Base-by-base conservation (phyloP, 2,113 vertebrate genomes). In the Dromaius novaehollandiae region DNA sequence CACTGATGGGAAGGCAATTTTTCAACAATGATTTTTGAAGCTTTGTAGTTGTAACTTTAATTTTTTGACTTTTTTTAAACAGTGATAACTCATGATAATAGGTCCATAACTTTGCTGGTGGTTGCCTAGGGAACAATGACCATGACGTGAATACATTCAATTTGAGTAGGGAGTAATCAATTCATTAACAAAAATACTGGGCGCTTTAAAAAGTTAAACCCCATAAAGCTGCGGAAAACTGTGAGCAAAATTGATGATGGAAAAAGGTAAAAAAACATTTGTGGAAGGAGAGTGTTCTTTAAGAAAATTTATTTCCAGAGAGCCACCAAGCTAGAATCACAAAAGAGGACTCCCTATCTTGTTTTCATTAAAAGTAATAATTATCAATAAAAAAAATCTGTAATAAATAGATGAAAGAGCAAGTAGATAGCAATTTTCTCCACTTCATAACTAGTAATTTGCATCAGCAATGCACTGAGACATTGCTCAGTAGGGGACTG, bases 81-180 rank as follows among this genome's bases (percentile, higher is more conserved):
- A 4, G 18, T 60, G 5, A 75, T 93, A 82, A 82, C 89, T 85
- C 44, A 61, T 66, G 21, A 66, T 87, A 16, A n/a, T 18, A 34
- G 53, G 68, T 91, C 40, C 84, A 0, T 70, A 38, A 71, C 88
- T 82, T 74, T 0, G 0, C 42, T 70, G 26, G 42, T 65, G 55
- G 88, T 94, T 93, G 65, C 85, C 85, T 82, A n/a, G 78, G 69
- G 55, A 91, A 79, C 82, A 71, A 13, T 12, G 50, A 87, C 87
- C 69, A 13, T 0, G 0, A 63, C 74, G 61, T 75, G 40, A 28
- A 82, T 75, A 48, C 25, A 30, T 85, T 71, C 19, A 32, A 0
- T 85, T 70, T 82, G 36, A 19, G 56, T 22, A 66, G 50, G 78
- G 74, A 87, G 61, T 56, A 82, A 64, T 73, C 46, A 71, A 19